Evolutionary conservation across 2,113 vertebrate genomes (phyloP).

Genomic region (Seriola rivoliana): DNA sequence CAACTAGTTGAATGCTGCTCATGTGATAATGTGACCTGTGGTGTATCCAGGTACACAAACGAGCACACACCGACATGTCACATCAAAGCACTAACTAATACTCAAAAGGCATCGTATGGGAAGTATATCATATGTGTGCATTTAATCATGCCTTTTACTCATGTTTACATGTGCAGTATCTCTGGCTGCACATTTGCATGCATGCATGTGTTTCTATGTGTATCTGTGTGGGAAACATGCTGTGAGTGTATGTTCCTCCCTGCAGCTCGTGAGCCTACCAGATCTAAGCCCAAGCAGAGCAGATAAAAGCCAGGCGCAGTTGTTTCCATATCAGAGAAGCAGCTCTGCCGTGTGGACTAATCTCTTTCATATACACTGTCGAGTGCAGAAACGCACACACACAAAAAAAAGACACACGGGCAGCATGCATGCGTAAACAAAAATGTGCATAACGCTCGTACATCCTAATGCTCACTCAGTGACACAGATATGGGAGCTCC

Average conservation of each 20-base stretch:
- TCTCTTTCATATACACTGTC: slow-evolving; percentile 64
- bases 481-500: slow-evolving; percentile 36
- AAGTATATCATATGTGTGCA: background rate
- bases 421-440: slow-evolving; percentile 51
- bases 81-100: slow-evolving; percentile 10
- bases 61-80: background rate
- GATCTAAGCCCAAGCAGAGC: slow-evolving; percentile 66
- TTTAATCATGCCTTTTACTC: background rate
- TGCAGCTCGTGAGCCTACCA: slow-evolving; percentile 26
- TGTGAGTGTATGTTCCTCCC: slow-evolving; percentile 41
- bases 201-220: slow-evolving; percentile 16
- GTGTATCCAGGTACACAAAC: background rate
- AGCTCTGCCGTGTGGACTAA: slow-evolving; percentile 66
- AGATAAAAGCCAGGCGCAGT: slow-evolving; percentile 72
- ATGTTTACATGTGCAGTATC: slow-evolving; percentile 2
- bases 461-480: slow-evolving; percentile 25
- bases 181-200: slow-evolving; percentile 41
- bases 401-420: slow-evolving; percentile 29
- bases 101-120: background rate
- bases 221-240: slow-evolving; percentile 13
- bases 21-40: slow-evolving; percentile 26
- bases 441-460: slow-evolving; percentile 27
- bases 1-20: slow-evolving; percentile 36
- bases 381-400: slow-evolving; percentile 34
- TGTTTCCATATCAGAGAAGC: slow-evolving; percentile 73